Evolutionary conservation across 2,888 invertebrate species (phyloP).

Genomic region (Caenorhabditis japonica): DNA sequence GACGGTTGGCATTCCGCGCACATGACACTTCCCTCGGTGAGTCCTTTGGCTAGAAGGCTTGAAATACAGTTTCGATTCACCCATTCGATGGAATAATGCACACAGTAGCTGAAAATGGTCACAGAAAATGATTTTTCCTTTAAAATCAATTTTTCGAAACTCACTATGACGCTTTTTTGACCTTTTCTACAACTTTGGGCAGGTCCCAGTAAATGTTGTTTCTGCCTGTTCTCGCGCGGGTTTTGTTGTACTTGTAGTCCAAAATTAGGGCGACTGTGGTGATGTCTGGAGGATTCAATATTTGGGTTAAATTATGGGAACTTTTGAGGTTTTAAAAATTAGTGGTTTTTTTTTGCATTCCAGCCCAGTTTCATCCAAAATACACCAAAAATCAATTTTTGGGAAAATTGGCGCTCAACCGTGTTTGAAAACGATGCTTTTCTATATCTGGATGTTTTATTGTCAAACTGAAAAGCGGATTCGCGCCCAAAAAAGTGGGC

Average conservation of each 20-base stretch:
- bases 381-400: too few species aligned
- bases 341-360: too few species aligned
- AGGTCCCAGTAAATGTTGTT: conserved; percentile 61
- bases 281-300: conserved; percentile 50
- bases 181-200: conserved; percentile 49
- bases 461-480: too few species aligned
- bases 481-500: too few species aligned
- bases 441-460: too few species aligned
- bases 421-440: too few species aligned
- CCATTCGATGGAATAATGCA: conserved; percentile 72
- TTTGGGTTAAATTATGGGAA: too few species aligned
- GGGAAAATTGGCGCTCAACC: too few species aligned
- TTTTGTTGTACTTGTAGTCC: conserved; percentile 69
- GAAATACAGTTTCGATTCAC: conserved; percentile 72
- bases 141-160: conserved; percentile 3
- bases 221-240: conserved; percentile 41
- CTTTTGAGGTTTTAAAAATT: too few species aligned
- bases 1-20: conserved; percentile 76
- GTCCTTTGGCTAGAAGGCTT: conserved; percentile 44
- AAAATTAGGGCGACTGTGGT: conserved; percentile 74
- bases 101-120: conserved; percentile 68
- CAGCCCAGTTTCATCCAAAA: too few species aligned
- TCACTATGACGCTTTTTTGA: conserved; percentile 50
- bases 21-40: conserved; percentile 59
- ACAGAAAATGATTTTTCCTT: not conserved